Conservation (phyloP, 2,797 vertebrate genomes). For the Cossypha niveicapilla region DNA sequence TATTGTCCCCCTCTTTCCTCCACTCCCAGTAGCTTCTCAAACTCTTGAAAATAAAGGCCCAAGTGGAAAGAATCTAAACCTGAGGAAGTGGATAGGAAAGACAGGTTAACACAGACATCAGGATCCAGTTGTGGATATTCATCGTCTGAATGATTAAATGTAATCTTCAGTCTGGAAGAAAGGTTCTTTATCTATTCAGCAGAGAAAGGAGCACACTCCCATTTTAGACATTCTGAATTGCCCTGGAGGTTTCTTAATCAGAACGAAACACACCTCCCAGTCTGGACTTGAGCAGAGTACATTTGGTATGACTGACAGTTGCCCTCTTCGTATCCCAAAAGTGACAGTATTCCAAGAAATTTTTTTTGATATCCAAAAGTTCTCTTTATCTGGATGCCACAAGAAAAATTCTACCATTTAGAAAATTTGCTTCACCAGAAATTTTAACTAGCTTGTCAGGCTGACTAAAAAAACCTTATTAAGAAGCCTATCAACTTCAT, state of each 20-base stretch:
- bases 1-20: neutral
- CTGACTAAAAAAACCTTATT: neutral
- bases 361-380: neutral
- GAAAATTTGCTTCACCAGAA: neutral
- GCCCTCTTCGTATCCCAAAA: fast-evolving
- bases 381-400: neutral
- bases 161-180: neutral
- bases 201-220: neutral
- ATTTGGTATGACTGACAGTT: neutral
- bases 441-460: neutral
- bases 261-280: neutral
- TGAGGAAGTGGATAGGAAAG: neutral
- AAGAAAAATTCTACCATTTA: neutral
- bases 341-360: neutral
- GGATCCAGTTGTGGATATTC: neutral
- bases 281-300: neutral
- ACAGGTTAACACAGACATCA: neutral
- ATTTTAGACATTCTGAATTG: neutral
- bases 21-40: neutral
- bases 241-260: neutral
- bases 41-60: neutral
- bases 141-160: neutral
- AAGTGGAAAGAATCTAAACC: neutral
- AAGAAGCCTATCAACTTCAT: neutral
- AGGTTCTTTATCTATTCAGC: neutral